A percentile compares a stretch with the other conserved stretches of the same genome.
Conservation (phyloP, 2,113 vertebrate species). For the Marcusenius ussheri region DNA sequence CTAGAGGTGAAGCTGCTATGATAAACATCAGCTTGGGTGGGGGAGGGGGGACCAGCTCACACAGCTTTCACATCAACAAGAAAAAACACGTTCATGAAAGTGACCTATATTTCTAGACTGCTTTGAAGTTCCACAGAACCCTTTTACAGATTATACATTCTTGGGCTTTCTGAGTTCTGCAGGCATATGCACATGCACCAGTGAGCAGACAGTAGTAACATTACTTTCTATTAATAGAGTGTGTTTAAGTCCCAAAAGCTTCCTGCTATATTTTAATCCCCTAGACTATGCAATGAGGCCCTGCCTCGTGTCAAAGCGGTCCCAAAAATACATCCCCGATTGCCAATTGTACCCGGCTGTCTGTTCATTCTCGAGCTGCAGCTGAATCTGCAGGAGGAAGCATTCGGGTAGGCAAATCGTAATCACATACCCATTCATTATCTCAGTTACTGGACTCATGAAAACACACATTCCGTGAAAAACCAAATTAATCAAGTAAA, state of each 20-base stretch:
- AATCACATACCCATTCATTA: slow-evolving; percentile 35
- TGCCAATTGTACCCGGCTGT: not conserved
- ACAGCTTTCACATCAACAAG: not conserved
- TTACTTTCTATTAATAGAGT: slow-evolving; percentile 20
- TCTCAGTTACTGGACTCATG: slow-evolving; percentile 26
- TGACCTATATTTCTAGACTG: not conserved
- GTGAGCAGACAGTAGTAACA: not conserved
- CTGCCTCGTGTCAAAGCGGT: not conserved
- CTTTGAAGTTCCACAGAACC: not conserved
- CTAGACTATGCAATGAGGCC: not conserved
- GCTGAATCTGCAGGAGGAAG: not conserved
- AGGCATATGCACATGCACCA: not conserved
- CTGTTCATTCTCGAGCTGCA: not conserved
- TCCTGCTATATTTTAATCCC: slow-evolving; percentile 7
- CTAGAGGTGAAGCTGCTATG: not conserved
- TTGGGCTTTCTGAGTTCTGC: not conserved
- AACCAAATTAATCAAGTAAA: slow-evolving; percentile 2
- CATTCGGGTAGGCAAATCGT: slow-evolving; percentile 13
- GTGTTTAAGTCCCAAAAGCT: slow-evolving; percentile 10
- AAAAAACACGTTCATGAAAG: not conserved
- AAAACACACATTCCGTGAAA: not conserved
- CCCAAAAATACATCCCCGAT: not conserved
- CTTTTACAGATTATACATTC: not conserved
- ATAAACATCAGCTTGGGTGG: not conserved
- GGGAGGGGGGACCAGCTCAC: not conserved